Conservation (phyloP, 2,888 invertebrate genomes). For the Aspidiotus rigidus region DNA sequence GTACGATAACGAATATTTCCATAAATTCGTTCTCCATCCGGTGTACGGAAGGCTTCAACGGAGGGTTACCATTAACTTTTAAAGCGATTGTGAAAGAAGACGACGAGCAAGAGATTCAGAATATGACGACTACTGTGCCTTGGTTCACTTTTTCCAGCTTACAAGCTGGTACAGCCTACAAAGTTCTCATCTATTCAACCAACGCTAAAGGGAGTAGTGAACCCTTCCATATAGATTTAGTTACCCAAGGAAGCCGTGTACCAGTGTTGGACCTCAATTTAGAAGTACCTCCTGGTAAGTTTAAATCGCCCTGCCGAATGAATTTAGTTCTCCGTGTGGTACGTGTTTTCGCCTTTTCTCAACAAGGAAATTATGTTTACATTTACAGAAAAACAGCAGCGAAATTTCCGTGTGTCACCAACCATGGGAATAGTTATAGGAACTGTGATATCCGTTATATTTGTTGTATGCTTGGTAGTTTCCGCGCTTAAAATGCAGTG, state of each 20-base stretch:
- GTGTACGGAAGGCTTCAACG: slow-evolving; percentile 81
- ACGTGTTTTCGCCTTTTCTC: too few species aligned
- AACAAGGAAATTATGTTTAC: too few species aligned
- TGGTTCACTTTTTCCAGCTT: slow-evolving; percentile 38
- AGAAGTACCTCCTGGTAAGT: slow-evolving; percentile 28
- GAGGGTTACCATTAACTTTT: slow-evolving; percentile 77
- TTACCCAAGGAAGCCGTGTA: slow-evolving; percentile 23
- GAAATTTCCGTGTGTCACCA: slow-evolving; percentile 57
- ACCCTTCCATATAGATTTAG: slow-evolving; percentile 44
- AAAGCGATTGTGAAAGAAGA: slow-evolving; percentile 59
- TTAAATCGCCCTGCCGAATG: not conserved
- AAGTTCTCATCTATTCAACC: slow-evolving; percentile 37
- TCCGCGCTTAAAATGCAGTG: slow-evolving; percentile 68
- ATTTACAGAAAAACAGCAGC: slow-evolving; percentile 18
- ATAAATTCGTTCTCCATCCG: slow-evolving; percentile 72
- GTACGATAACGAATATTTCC: slow-evolving; percentile 76
- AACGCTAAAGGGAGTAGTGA: slow-evolving; percentile 53
- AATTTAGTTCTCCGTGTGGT: not conserved
- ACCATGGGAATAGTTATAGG: slow-evolving; percentile 70
- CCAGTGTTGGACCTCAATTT: slow-evolving; percentile 8
- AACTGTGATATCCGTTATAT: slow-evolving; percentile 65
- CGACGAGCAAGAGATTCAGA: slow-evolving; percentile 41
- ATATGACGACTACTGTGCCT: slow-evolving; percentile 67
- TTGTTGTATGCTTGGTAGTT: slow-evolving; percentile 64
- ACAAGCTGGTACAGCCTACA: slow-evolving; percentile 38